Evolutionary conservation across 2,888 invertebrate species (phyloP).

Genomic region (Monochamus alternatus): DNA sequence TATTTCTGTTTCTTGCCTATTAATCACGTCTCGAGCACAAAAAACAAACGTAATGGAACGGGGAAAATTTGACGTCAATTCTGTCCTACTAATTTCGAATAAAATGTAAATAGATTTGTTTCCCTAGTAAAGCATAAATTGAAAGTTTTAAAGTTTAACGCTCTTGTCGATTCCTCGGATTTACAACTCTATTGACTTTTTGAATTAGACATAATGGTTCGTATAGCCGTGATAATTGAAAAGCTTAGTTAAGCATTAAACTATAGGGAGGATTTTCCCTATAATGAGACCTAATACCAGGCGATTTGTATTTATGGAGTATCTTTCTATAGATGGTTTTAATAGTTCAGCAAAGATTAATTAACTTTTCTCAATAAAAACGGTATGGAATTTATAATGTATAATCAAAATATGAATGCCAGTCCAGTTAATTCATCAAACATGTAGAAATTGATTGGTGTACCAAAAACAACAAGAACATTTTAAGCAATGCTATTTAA

Average conservation of each 20-base stretch:
- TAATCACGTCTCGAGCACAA: not conserved
- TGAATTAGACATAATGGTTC: conserved; percentile 29
- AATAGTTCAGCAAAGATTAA: not conserved
- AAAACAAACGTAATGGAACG: not conserved
- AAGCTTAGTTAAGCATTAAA: conserved; percentile 27
- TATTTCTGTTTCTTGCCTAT: not conserved
- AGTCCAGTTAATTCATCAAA: too few relatives aligned
- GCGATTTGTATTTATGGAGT: not conserved
- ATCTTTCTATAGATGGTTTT: not conserved
- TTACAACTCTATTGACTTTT: conserved; percentile 33
- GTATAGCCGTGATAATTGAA: conserved; percentile 32
- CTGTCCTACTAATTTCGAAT: conserved; percentile 12
- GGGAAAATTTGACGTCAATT: not conserved
- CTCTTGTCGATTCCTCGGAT: conserved; percentile 29
- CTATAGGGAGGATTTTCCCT: conserved; percentile 2
- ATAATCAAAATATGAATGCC: too few relatives aligned
- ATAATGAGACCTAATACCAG: conserved; percentile 8
- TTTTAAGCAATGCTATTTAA: too few relatives aligned
- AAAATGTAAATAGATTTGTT: conserved; percentile 26
- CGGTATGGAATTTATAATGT: too few relatives aligned
- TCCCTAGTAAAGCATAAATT: conserved; percentile 23
- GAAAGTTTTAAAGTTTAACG: conserved; percentile 30
- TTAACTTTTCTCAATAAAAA: too few relatives aligned
- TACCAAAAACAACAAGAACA: too few relatives aligned
- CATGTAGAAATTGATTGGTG: too few relatives aligned